Evolutionary conservation across 2,888 invertebrate species (phyloP), one percentile per base, ranked within the genome.

Genomic region (Leucophenga maculata): DNA sequence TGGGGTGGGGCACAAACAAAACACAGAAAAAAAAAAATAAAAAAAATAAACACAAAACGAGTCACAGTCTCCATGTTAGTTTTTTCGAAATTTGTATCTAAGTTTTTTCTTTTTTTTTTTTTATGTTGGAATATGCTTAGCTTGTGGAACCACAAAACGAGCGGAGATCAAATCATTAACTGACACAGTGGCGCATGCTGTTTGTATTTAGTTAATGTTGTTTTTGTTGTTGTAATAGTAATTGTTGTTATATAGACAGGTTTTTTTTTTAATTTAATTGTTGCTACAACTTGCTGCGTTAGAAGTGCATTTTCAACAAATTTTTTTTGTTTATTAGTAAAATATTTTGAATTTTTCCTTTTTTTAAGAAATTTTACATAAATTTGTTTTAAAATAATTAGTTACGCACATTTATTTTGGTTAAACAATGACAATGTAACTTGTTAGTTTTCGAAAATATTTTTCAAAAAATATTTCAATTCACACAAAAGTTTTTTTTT

Each of bases 171-270:
- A 22, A 55, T 55, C 57, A 57, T 57, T 57, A 57, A 57, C 57
- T 57, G 57, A 57, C 57, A 57, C 57, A 57, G 57, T 57, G 31
- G 57, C 57, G 22, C 57, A 57, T 57, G 57, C n/a, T 57, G 57
- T 57, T 50, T 57, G 57, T 57, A 0, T 22, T 57, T 55, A 18
- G 18, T 55, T 16, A 20, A 18, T 11, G 16, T 57, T 22, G 31
- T 57, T 22, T 9, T 57, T 22, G 55, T 26, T 57, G 26, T 22
- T 57, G 55, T 57, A 26, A 26, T 57, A 50, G 50, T 50, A 16
- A 18, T 54, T 54, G 54, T 54, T 54, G 20, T 54, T 54, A 54
- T 54, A 13, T 18, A 13, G 54, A 54, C 54, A 54, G 13, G 54
- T 54, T 54, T 54, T 22, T 20, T 54, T 1, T 20, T 20, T 16